phyloP scores from a whole-genome alignment of 2,797 vertebrate species.

The Cryptoblepharus egeriae region DNA sequence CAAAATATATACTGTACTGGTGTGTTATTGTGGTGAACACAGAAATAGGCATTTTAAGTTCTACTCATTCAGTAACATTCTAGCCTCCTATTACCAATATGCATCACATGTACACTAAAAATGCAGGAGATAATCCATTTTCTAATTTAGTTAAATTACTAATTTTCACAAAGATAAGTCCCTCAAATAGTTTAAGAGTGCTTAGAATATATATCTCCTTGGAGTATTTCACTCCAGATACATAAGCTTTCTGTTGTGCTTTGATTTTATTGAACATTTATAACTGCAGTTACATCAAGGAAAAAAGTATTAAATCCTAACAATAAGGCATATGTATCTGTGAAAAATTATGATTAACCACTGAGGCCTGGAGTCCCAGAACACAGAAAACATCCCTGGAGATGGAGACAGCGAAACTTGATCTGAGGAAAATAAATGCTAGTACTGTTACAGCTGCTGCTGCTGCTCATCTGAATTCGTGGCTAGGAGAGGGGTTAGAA shows the following conservation, averaged over 20 bases:
- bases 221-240: slow-evolving; percentile 68
- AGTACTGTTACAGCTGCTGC: slow-evolving; percentile 36
- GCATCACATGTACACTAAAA: slow-evolving; percentile 58
- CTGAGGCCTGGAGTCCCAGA: slow-evolving; percentile 57
- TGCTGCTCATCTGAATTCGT: slow-evolving; percentile 53
- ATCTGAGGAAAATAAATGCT: slow-evolving; percentile 53
- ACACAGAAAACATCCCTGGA: slow-evolving; percentile 53
- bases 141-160: slow-evolving; percentile 78
- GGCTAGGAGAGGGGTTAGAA: slow-evolving; percentile 50
- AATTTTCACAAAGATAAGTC: slow-evolving; percentile 72
- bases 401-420: slow-evolving; percentile 51
- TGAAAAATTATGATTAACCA: slow-evolving; percentile 68
- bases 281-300: slow-evolving; percentile 68
- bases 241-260: slow-evolving; percentile 66
- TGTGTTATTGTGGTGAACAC: slow-evolving; percentile 85
- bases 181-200: slow-evolving; percentile 70
- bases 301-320: slow-evolving; percentile 73
- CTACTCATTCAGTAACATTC: slow-evolving; percentile 58
- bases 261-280: slow-evolving; percentile 75
- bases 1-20: slow-evolving; percentile 82
- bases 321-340: slow-evolving; percentile 68
- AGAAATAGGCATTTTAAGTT: slow-evolving; percentile 10
- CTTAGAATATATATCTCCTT: slow-evolving; percentile 72
- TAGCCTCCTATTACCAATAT: slow-evolving; percentile 63
- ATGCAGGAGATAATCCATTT: slow-evolving; percentile 69